A percentile compares a stretch with the other conserved stretches of the same genome.
Conservation (phyloP, 53 echinoderm and acorn worm species). For the Paracentrotus lividus region DNA sequence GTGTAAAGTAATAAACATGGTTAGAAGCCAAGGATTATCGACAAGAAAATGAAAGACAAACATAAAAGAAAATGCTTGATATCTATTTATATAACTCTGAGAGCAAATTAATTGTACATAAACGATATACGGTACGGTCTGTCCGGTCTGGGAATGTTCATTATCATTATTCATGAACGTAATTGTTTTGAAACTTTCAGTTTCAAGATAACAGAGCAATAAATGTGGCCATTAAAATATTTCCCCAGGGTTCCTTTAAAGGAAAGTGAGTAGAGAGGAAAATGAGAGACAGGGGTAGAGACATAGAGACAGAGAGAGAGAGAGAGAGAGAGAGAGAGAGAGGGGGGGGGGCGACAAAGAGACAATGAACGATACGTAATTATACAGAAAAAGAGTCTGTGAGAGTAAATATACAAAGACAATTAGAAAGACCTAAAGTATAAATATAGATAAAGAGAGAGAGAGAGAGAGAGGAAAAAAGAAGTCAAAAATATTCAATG, state of each 20-base stretch:
- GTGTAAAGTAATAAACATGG: neutral
- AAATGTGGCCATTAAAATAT: neutral
- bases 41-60: neutral
- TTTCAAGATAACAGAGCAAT: neutral
- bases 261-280: neutral
- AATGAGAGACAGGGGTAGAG: too few species aligned
- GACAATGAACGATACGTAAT: neutral
- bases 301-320: neutral
- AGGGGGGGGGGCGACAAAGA: neutral
- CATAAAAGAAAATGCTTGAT: neutral
- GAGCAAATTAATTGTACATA: neutral
- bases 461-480: neutral
- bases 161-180: neutral
- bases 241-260: neutral
- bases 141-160: neutral
- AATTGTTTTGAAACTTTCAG: conserved; percentile 8
- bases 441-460: neutral
- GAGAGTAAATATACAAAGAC: neutral
- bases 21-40: neutral
- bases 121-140: neutral
- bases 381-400: neutral
- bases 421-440: neutral
- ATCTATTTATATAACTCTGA: neutral
- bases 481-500: neutral
- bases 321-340: neutral